Conservation (phyloP, 2,888 invertebrate species). For the Apantesis nais region DNA sequence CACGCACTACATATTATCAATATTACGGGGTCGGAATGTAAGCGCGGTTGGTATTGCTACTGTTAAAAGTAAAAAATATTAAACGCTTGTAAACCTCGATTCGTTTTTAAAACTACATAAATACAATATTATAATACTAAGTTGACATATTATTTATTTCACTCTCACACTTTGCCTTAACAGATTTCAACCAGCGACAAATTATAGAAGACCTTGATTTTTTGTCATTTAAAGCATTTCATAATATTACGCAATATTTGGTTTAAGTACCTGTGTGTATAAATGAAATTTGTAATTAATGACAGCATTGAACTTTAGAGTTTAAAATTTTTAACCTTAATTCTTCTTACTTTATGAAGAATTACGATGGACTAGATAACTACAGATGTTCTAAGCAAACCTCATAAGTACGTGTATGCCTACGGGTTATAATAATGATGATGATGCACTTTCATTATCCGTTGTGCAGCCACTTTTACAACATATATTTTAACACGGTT, state of each 20-base stretch:
- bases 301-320: background rate
- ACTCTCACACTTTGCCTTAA: background rate
- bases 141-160: background rate
- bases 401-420: background rate
- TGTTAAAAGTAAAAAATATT: background rate
- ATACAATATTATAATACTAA: background rate
- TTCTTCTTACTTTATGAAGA: too few species aligned
- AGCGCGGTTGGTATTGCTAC: background rate
- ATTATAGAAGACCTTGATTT: background rate
- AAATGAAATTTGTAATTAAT: background rate
- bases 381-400: background rate
- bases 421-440: background rate
- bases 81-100: background rate
- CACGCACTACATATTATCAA: constrained; percentile 45
- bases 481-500: too few species aligned
- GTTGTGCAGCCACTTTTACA: background rate
- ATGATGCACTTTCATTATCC: background rate
- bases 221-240: background rate
- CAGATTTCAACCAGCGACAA: background rate
- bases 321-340: too few species aligned
- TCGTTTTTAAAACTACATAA: background rate
- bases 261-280: too few species aligned
- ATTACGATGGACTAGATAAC: too few species aligned
- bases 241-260: background rate
- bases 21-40: constrained; percentile 16